phyloP scores from a whole-genome alignment of 2,113 vertebrate species.

The Procavia capensis region DNA sequence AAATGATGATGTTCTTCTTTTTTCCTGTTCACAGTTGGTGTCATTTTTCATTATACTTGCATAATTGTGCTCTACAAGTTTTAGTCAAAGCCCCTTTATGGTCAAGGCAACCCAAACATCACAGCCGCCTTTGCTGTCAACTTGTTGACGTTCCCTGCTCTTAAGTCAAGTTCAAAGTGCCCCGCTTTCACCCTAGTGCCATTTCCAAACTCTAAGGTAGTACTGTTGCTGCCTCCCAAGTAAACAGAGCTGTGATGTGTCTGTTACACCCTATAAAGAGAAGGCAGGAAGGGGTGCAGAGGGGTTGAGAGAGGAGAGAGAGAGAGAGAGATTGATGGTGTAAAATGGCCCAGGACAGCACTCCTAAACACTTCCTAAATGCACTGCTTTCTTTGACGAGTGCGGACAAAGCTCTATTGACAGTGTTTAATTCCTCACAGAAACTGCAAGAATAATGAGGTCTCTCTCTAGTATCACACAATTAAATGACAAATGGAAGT shows the following conservation, averaged over 20 bases:
- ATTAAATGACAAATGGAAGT: background rate
- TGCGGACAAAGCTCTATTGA: background rate
- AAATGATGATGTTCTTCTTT: background rate
- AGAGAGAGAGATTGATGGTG: background rate
- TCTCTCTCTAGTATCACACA: background rate
- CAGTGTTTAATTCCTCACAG: background rate
- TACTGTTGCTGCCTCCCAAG: background rate
- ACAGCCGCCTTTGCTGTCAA: background rate
- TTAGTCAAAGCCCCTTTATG: background rate
- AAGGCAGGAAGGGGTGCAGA: background rate
- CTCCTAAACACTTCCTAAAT: background rate
- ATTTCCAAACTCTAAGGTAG: background rate
- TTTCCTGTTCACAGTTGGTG: background rate
- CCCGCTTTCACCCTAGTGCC: background rate
- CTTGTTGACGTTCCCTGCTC: background rate
- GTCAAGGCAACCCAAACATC: background rate
- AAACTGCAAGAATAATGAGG: background rate
- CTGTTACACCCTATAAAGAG: background rate
- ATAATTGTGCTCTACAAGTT: background rate
- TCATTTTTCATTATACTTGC: background rate
- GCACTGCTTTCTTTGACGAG: background rate
- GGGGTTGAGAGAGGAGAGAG: too few relatives aligned
- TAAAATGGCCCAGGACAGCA: background rate
- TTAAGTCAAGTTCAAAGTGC: background rate
- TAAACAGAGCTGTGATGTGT: background rate